Evolutionary conservation across 2,113 vertebrate genomes (phyloP).

Genomic region (Phyllopteryx taeniolatus): DNA sequence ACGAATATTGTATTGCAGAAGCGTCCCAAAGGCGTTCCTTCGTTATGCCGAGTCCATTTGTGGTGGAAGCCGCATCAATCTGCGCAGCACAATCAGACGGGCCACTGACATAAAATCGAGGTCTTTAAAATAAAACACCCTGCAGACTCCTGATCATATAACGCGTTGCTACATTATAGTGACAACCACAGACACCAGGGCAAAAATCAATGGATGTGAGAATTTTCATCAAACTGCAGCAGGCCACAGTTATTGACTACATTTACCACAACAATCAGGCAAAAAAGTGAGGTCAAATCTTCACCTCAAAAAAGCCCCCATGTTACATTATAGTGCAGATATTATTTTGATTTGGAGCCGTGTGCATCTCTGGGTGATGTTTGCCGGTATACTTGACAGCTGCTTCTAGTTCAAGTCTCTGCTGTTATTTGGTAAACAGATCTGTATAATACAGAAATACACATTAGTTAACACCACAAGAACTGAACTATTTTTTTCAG

Average conservation of each 20-base stretch:
- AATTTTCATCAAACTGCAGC: background rate
- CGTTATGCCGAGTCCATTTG: background rate
- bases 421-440: background rate
- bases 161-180: conserved; percentile 1
- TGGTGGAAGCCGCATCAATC: background rate
- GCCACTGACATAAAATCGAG: background rate
- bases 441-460: background rate
- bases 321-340: background rate
- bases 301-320: background rate
- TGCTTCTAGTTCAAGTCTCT: background rate
- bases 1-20: conserved; percentile 3
- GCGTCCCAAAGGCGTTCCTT: background rate
- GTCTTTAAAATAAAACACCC: background rate
- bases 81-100: background rate
- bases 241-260: background rate
- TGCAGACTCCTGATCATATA: conserved; percentile 1
- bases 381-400: background rate
- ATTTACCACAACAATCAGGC: background rate
- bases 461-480: background rate
- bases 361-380: background rate
- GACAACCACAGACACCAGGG: background rate
- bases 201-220: background rate
- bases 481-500: background rate
- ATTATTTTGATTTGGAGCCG: background rate
- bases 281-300: background rate